phyloP scores from a whole-genome alignment of 2,797 vertebrate species.

The Hemibagrus guttatus region DNA sequence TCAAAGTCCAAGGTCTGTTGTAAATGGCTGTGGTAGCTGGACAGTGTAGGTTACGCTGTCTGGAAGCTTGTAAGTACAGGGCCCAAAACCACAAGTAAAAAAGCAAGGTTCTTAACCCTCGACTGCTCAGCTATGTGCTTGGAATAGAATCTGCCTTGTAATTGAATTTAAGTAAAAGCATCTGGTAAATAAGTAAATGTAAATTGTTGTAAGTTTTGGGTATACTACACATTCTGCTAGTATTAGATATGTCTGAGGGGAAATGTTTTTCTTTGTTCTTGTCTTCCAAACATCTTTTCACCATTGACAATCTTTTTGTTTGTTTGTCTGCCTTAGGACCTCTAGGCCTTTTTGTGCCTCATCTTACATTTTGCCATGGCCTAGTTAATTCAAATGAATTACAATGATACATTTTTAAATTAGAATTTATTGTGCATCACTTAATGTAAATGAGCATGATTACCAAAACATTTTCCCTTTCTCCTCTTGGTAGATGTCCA shows the following conservation, averaged over 20 bases:
- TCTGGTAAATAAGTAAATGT: not conserved
- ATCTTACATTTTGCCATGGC: slow-evolving; percentile 54
- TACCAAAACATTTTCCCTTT: slow-evolving; percentile 8
- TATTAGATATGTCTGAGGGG: not conserved
- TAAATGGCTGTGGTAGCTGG: slow-evolving; percentile 16
- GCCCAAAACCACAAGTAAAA: not conserved
- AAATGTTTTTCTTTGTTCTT: not conserved
- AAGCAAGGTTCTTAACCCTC: not conserved
- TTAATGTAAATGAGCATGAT: slow-evolving; percentile 14
- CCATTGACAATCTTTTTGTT: slow-evolving; percentile 40
- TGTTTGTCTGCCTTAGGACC: slow-evolving; percentile 36
- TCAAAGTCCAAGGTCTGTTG: slow-evolving; percentile 6
- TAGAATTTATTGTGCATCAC: slow-evolving; percentile 13
- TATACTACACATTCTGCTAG: not conserved
- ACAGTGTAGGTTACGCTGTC: not conserved
- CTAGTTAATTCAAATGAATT: slow-evolving; percentile 21
- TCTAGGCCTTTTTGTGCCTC: slow-evolving; percentile 55
- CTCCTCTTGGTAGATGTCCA: slow-evolving; percentile 15
- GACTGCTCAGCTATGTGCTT: not conserved
- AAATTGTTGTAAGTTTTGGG: slow-evolving; percentile 16
- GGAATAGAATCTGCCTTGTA: slow-evolving; percentile 11
- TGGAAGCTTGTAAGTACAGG: not conserved
- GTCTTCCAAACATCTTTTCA: slow-evolving; percentile 63
- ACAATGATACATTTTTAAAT: not conserved
- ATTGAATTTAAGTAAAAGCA: not conserved